Base-by-base conservation (phyloP, 2,888 invertebrate genomes). In the Steinernema carpocapsae region DNA sequence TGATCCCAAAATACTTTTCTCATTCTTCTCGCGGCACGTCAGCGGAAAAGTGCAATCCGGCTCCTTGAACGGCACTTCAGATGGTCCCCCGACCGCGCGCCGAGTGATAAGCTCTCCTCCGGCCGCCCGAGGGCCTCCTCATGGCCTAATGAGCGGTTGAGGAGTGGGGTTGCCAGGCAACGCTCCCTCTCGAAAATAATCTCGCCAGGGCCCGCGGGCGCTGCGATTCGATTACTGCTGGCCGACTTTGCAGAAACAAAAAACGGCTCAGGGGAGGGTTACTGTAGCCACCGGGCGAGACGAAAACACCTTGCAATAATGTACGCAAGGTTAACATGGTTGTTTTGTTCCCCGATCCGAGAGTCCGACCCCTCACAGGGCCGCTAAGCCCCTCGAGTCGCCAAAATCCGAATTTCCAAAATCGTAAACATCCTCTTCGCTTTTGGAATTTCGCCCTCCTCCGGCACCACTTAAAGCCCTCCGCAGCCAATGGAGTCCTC, bases 131-230 rank as follows among this genome's bases (percentile, higher is more conserved):
- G 64, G 64, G 37, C 37, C 37, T 64, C 64, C 64, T 64, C 64
- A 7, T 64, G 64, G 64, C 64, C 64, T 64, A 64, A 64, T 64
- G 64, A 64, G 64, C 64, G 64, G 64, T 64, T 64, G 64, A 64
- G 64, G 24, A 29, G 64, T 37, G 17, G 64, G 24, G 64, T 64
- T 64, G 64, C 64, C 64, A 64, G 64, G 29, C 64, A 64, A 64
- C 64, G 64, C 64, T 64, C 17, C 64, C 17, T 29, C 56, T 37
- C 19, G 22, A 56, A 56, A 64, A 64, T 64, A 64, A 64, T 64
- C 64, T 64, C 64, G 64, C 29, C 64, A 7, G 56, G 32, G 26
- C 64, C 64, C 64, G 64, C 64, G 32, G 64, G 64, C 64, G 64
- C 64, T 32, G 24, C 64, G 64, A 64, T 64, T 64, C 64, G 64